Percentiles rank a stretch among this genome's conserved stretches.
These are phyloP conservation scores for Antitype chi DNA, from an alignment of 2,888 invertebrate genomes.

Conservation along the genomic window DNA sequence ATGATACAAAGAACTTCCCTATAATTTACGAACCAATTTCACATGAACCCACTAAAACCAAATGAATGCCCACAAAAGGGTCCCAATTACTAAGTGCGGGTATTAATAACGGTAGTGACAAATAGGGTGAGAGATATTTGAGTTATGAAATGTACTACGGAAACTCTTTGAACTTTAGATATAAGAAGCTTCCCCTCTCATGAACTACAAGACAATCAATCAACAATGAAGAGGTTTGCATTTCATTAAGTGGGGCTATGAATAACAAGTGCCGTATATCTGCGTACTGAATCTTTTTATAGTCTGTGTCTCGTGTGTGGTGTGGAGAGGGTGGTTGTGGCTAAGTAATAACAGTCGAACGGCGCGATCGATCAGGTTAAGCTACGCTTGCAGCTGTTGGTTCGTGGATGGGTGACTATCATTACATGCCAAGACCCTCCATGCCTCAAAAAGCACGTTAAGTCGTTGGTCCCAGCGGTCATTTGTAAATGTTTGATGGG, in stretches of 20 bases:
- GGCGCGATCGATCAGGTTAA: neutral
- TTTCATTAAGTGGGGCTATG: conserved; percentile 58
- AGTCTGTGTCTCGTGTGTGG: conserved; percentile 27
- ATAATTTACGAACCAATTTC: conserved; percentile 19
- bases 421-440: neutral
- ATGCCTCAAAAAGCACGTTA: neutral
- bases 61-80: conserved; percentile 47
- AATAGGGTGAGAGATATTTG: conserved; percentile 53
- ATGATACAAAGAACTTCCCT: neutral
- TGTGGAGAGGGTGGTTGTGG: neutral
- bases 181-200: conserved; percentile 46
- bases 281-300: conserved; percentile 42
- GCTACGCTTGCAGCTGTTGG: neutral
- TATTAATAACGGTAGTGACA: conserved; percentile 49
- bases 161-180: conserved; percentile 59
- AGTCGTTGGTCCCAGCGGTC: neutral
- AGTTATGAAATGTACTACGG: conserved; percentile 48
- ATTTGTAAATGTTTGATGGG: neutral
- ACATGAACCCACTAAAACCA: conserved; percentile 24
- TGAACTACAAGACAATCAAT: conserved; percentile 55
- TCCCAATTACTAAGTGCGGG: conserved; percentile 41
- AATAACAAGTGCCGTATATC: conserved; percentile 52
- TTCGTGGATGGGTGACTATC: neutral
- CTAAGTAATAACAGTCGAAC: neutral
- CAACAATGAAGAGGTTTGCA: conserved; percentile 55